Conservation (phyloP, 2,113 vertebrate genomes). For the Ammodytes dubius region DNA sequence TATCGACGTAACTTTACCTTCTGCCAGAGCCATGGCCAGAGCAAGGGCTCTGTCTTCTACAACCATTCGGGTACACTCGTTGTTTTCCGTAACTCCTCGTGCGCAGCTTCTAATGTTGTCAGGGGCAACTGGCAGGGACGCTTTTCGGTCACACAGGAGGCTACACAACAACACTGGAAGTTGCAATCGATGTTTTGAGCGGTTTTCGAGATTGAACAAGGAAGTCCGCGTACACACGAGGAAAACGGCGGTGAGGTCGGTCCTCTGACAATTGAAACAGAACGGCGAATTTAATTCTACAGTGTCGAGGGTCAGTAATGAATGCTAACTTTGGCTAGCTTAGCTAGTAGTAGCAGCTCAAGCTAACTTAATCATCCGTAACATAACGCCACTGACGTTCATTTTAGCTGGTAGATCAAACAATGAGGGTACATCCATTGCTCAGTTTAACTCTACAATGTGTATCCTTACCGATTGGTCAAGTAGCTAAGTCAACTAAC, state of each 20-base stretch:
- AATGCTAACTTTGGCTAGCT: constrained; percentile 66
- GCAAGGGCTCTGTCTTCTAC: constrained; percentile 3
- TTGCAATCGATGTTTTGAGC: constrained; percentile 1
- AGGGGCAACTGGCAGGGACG: constrained; percentile 80
- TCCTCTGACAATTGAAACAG: neutral
- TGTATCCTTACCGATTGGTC: neutral
- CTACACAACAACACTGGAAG: constrained; percentile 17
- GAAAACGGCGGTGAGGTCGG: constrained; percentile 18
- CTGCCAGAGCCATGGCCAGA: no score
- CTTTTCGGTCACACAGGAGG: constrained; percentile 44
- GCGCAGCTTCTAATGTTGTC: constrained; percentile 64
- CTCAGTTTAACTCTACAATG: neutral
- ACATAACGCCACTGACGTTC: neutral
- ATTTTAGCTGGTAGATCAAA: neutral
- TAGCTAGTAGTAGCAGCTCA: constrained; percentile 62
- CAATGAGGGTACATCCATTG: neutral
- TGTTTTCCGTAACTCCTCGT: constrained; percentile 61
- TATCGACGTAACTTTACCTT: no score
- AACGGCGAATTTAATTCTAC: neutral
- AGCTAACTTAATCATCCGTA: constrained; percentile 44
- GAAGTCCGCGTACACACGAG: neutral
- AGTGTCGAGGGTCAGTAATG: neutral
- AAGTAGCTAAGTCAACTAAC: neutral
- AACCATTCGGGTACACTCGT: constrained; percentile 47
- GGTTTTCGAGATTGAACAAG: neutral